Evolutionary conservation across 2,113 vertebrate genomes (phyloP), one percentile per base, ranked within the genome.

Genomic region (Suncus etruscus): DNA sequence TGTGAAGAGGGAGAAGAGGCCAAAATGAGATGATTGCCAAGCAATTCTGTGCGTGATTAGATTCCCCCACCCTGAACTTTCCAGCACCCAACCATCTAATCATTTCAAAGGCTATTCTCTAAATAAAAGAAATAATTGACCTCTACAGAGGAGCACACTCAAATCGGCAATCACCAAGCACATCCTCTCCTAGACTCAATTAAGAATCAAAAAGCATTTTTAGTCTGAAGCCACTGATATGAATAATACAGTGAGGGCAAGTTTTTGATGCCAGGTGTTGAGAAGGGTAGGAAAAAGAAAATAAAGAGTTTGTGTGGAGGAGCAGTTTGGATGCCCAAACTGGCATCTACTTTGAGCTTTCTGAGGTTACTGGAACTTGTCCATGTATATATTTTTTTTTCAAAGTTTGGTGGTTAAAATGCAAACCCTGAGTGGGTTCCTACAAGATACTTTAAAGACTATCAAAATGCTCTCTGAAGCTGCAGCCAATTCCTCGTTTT

Each of bases 151-250:
- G 29, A 2, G 18, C 0, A 0, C 2, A 9, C 61, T 50, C 50
- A 2, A 4, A 6, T 3, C 2, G 2, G 76, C 39, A 8, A 9
- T 29, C 3, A 2, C 47, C 0, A 1, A 5, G 51, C 18, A 15
- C 8, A 47, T 27, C 72, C 84, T 85, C 45, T 75, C 63, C 16
- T 0, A 0, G 84, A 73, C 32, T 61, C 78, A 1, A 4, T 76
- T 32, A 72, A n/a, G 92, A 50, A 50, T n/a, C 8, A 4, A 14
- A 90, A 63, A 50, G 18, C 45, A 70, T 20, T 61, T 58, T 54
- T 11, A 1, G 51, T 29, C 32, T 11, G 73, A 79, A 51, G 87
- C 29, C 6, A 73, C 32, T 70, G 20, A 6, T 9, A 66, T 39
- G 87, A 61, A 25, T 7, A 16, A 6, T 39, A 48, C 27, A 18